Evolutionary conservation across 1,140 invertebrate species (phyloP).

Genomic region (Solen grandis): DNA sequence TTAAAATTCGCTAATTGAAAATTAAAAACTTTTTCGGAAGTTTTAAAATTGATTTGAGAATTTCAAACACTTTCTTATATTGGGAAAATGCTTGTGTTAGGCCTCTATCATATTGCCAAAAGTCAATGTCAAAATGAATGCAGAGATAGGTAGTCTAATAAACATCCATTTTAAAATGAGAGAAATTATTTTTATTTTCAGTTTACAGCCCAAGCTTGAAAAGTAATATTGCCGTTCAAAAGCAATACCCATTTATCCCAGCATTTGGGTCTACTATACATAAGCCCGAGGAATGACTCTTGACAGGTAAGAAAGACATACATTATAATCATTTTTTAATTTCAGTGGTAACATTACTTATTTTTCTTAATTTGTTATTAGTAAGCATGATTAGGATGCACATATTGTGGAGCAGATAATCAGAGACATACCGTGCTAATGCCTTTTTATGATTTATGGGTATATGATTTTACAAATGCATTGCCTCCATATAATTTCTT

Average conservation of each 20-base stretch:
- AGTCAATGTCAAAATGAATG: too few species aligned
- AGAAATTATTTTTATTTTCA: background rate
- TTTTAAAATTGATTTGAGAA: background rate
- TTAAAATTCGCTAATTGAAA: background rate
- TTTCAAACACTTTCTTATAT: background rate
- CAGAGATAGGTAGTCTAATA: too few species aligned
- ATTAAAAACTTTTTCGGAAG: background rate
- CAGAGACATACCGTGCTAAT: background rate
- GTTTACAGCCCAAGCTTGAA: conserved; percentile 3
- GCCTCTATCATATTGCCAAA: too few species aligned
- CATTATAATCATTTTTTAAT: background rate
- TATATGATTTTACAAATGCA: background rate
- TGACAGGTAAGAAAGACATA: background rate
- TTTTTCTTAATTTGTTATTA: background rate
- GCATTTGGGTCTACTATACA: conserved; percentile 34
- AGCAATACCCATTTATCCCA: conserved; percentile 8
- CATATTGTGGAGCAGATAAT: background rate
- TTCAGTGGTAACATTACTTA: background rate
- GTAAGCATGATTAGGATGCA: background rate
- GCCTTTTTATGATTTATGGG: background rate
- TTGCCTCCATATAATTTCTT: background rate
- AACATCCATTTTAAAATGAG: background rate
- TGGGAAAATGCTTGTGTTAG: background rate
- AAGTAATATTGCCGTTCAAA: background rate
- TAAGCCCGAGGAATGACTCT: conserved; percentile 45